These are phyloP conservation scores for Cepaea hortensis DNA, from an alignment of 2,888 invertebrate genomes.

Conservation along the genomic window DNA sequence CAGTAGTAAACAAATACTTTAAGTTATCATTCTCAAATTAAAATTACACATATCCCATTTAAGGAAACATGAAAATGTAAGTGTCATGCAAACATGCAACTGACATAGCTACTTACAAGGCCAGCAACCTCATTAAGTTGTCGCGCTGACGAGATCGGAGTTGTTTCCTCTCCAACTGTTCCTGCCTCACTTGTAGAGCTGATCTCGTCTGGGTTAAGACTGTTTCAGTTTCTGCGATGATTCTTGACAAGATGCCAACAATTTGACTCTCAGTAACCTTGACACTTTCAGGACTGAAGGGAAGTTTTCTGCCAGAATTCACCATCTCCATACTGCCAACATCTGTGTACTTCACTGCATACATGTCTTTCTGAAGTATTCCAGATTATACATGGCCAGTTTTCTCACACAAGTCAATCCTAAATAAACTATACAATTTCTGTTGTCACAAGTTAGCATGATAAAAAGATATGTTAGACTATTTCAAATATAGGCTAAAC, in stretches of 20 bases:
- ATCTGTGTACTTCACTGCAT: background rate
- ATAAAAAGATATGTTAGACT: no score
- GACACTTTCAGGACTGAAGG: background rate
- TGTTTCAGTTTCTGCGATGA: slow-evolving; percentile 29
- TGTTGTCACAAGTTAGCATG: no score
- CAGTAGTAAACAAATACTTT: no score
- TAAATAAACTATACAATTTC: no score
- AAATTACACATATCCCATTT: no score
- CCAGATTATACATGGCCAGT: no score
- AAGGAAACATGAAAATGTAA: no score
- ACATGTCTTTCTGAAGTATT: background rate
- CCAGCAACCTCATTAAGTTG: slow-evolving; percentile 59
- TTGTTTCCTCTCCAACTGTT: slow-evolving; percentile 59
- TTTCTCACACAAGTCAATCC: no score
- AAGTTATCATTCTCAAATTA: no score
- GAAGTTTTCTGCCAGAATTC: background rate
- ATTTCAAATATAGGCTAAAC: no score
- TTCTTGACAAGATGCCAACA: slow-evolving; percentile 29
- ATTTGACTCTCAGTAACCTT: slow-evolving; percentile 35
- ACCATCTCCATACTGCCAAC: background rate
- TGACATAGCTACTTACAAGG: slow-evolving; percentile 53
- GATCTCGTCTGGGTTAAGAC: slow-evolving; percentile 17
- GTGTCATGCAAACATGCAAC: no score
- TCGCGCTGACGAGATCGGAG: slow-evolving; percentile 70
- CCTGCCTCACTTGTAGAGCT: slow-evolving; percentile 55